Percentiles rank a stretch among this genome's conserved stretches.
Evolutionary conservation across 2,888 invertebrate species (phyloP).

Genomic region (Gortyna flavago): DNA sequence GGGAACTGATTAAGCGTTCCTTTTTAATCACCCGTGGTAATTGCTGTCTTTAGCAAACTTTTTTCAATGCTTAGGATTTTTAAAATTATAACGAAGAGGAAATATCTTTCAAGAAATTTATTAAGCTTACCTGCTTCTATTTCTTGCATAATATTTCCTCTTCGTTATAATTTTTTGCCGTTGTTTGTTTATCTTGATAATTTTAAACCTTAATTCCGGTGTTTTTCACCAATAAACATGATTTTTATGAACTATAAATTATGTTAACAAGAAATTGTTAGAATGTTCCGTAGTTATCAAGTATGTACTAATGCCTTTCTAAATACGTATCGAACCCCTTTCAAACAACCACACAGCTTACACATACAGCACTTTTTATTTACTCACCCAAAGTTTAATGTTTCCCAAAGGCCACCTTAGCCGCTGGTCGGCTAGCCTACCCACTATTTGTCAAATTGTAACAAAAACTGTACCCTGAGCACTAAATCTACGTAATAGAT

Average conservation of each 20-base stretch:
- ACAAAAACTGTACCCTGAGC: no score
- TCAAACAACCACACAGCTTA: background rate
- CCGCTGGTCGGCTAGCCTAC: conserved; percentile 17
- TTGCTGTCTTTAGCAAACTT: conserved; percentile 35
- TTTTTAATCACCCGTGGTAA: conserved; percentile 47
- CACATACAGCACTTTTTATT: conserved; percentile 8
- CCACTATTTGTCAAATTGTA: no score
- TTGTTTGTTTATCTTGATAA: background rate
- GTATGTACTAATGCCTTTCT: background rate
- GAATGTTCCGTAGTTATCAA: background rate
- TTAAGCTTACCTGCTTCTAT: background rate
- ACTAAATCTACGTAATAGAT: no score
- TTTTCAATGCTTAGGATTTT: conserved; percentile 18
- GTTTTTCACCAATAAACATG: background rate
- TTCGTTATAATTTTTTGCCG: background rate
- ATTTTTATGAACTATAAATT: background rate
- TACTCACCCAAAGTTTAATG: conserved; percentile 12
- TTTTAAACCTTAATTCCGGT: background rate
- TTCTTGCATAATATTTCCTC: background rate
- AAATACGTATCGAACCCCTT: background rate
- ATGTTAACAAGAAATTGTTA: background rate
- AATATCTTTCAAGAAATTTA: background rate
- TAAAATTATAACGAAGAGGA: conserved; percentile 7
- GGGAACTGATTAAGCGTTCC: conserved; percentile 53
- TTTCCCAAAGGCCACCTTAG: conserved; percentile 13